Evolutionary conservation across 1,140 invertebrate species (phyloP), one percentile per base, ranked within the genome.

Genomic region (Caerostris darwini): DNA sequence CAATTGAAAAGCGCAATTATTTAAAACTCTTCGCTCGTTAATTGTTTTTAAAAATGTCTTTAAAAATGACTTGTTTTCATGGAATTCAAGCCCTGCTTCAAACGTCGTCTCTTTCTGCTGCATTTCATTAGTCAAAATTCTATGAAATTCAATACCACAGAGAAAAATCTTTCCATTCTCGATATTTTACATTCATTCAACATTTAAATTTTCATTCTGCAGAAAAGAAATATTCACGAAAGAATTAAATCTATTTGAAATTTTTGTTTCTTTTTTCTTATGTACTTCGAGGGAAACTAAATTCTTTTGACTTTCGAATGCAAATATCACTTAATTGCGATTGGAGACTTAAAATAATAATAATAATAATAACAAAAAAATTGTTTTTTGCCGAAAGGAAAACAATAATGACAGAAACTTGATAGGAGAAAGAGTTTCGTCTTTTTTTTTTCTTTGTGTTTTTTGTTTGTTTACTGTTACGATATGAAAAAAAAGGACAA

Each of bases 321-420:
- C 19, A 88, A 88, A 88, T 88, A 88, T 88, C 59, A 34, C 56
- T 88, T 88, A 88, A 88, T 88, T 88, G 86, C 61, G 86, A 88
- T 88, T 88, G 12, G 61, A 88, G 34, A 50, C 10, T 77, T 53
- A 10, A 53, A 50, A 50, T 5, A 67, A 67, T 14, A 4, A 17
- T 64, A 64, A 64, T 17, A 86, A 19, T 19, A 50, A 64, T 14
- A 19, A 53, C 53, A 88, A 64, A 12, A 64, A 53, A 53, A 6
- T 53, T 67, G 53, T 64, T 53, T 7, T 50, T 61, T 57, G 86
- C 58, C 12, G 14, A 4, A 3, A 58, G 56, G 82, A 57, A 88
- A 88, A 88, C 86, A 88, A 64, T 88, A 88, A 88, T 59, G 86
- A 88, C 34, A 64, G 86, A 67, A 88, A 88, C n/a, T 67, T 14